Evolutionary conservation across 2,113 vertebrate genomes (phyloP).

Genomic region (Leptosomus discolor): DNA sequence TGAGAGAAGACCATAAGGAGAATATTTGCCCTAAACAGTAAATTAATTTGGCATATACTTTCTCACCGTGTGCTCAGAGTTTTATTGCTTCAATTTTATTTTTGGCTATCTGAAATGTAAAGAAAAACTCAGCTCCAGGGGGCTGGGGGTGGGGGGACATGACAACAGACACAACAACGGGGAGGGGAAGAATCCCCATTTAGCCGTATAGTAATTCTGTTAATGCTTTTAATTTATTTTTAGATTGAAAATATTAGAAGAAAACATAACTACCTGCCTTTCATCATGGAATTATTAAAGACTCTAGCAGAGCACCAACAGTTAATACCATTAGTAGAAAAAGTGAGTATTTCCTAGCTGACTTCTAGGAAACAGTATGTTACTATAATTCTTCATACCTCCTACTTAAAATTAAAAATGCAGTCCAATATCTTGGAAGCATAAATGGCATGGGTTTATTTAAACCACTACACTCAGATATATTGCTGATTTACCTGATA

Average conservation of each 20-base stretch:
- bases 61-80: background rate
- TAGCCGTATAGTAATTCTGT: background rate
- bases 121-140: background rate
- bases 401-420: background rate
- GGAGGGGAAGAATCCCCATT: background rate
- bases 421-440: background rate
- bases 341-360: slow-evolving; percentile 75
- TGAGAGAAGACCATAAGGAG: background rate
- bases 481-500: background rate
- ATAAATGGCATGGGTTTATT: background rate
- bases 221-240: slow-evolving; percentile 35
- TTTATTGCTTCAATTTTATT: background rate
- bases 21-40: background rate
- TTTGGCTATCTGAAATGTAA: background rate
- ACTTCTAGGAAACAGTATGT: background rate
- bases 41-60: background rate
- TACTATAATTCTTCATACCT: background rate
- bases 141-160: fast-evolving
- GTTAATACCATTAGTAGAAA: slow-evolving; percentile 95
- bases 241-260: slow-evolving; percentile 97
- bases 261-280: slow-evolving; percentile 98
- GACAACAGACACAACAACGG: fast-evolving
- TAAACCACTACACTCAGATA: background rate
- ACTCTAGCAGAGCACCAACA: slow-evolving; percentile 97
- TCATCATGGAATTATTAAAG: slow-evolving; percentile 98